Conservation (phyloP, 2,797 vertebrate species). For the Staurois parvus region DNA sequence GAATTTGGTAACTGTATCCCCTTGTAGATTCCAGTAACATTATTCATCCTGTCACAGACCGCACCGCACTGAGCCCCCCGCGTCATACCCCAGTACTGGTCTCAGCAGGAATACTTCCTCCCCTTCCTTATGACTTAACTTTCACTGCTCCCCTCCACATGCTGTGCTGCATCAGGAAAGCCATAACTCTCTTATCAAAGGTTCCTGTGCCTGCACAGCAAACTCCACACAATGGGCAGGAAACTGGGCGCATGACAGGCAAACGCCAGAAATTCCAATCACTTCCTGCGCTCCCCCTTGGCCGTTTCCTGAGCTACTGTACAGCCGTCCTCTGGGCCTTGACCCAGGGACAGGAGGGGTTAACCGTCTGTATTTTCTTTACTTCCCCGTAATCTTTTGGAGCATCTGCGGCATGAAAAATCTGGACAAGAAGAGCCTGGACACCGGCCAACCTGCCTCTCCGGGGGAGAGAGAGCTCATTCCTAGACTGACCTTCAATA, state of each 20-base stretch:
- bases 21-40: constrained; percentile 9
- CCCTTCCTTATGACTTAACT: constrained; percentile 9
- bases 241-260: constrained; percentile 76
- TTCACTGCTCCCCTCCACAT: constrained; percentile 66
- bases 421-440: background rate
- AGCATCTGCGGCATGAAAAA: background rate
- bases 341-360: background rate
- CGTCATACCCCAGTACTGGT: background rate
- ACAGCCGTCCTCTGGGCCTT: constrained; percentile 16
- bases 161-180: constrained; percentile 75
- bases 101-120: constrained; percentile 9
- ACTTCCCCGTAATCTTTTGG: background rate
- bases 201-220: constrained; percentile 65
- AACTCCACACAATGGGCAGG: constrained; percentile 74
- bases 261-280: constrained; percentile 59
- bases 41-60: constrained; percentile 31
- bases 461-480: background rate
- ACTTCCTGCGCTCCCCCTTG: constrained; percentile 2
- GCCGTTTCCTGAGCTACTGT: background rate
- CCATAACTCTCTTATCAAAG: constrained; percentile 74
- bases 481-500: background rate
- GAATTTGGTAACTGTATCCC: background rate
- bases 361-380: background rate
- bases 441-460: background rate
- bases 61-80: background rate